Percentiles rank a stretch among this genome's conserved stretches.
These are phyloP conservation scores for Hirtodrosophila cameraria DNA, from an alignment of 2,888 invertebrate genomes.

Conservation along the genomic window DNA sequence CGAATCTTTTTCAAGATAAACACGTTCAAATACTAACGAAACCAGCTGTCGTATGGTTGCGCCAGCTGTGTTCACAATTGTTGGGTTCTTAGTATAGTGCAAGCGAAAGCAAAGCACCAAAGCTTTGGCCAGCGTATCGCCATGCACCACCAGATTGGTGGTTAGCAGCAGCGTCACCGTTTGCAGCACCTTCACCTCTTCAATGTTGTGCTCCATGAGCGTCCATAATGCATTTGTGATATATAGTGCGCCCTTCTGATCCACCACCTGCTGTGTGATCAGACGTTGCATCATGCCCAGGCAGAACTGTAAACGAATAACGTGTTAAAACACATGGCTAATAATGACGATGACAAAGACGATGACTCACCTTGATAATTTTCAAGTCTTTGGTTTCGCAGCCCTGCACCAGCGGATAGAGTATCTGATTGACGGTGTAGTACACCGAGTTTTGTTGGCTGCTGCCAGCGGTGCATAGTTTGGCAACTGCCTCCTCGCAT, in stretches of 20 bases:
- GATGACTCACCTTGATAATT: slow-evolving; percentile 91
- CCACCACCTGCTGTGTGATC: slow-evolving; percentile 94
- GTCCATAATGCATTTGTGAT: slow-evolving; percentile 97
- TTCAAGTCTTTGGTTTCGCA: slow-evolving; percentile 98
- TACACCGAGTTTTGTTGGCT: slow-evolving; percentile 92
- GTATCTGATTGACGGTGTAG: slow-evolving; percentile 95
- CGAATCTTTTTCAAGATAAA: slow-evolving; percentile 84
- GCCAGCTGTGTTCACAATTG: slow-evolving; percentile 98
- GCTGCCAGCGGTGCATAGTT: slow-evolving; percentile 91
- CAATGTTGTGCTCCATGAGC: slow-evolving; percentile 96
- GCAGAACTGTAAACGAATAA: slow-evolving; percentile 88
- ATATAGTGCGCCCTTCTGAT: slow-evolving; percentile 95
- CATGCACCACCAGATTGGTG: slow-evolving; percentile 97
- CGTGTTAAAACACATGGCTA: background rate
- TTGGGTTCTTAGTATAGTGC: slow-evolving; percentile 96
- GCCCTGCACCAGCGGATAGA: slow-evolving; percentile 98
- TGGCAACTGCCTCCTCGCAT: slow-evolving; percentile 97
- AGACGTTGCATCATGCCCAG: slow-evolving; percentile 96
- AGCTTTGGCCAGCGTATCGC: slow-evolving; percentile 96
- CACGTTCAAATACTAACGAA: slow-evolving; percentile 95
- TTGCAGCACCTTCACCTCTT: slow-evolving; percentile 98
- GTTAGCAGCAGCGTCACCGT: slow-evolving; percentile 97
- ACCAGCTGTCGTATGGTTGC: slow-evolving; percentile 98
- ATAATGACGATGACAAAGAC: slow-evolving; percentile 31
- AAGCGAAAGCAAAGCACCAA: slow-evolving; percentile 97